Conservation (phyloP, 1,140 invertebrate genomes). For the Dryas iulia region DNA sequence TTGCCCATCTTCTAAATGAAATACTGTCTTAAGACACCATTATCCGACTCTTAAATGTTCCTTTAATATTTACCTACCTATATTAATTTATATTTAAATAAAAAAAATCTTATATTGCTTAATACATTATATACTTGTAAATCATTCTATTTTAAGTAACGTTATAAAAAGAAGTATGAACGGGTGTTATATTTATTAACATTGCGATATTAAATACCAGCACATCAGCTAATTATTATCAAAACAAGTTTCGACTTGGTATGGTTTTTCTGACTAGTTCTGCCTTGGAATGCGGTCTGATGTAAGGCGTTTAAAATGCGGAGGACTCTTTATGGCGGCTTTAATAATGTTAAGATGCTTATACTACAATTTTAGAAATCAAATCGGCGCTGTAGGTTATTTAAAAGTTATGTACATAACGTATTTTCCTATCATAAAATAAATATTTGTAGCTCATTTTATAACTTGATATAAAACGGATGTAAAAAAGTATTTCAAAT, state of each 20-base stretch:
- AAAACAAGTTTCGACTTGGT: slow-evolving; percentile 36
- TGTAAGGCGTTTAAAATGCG: slow-evolving; percentile 33
- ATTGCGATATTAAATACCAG: slow-evolving; percentile 21
- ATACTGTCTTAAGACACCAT: too few relatives aligned
- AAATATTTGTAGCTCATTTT: neutral
- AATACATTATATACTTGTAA: too few relatives aligned
- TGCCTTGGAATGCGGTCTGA: slow-evolving; percentile 33
- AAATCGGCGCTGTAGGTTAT: neutral
- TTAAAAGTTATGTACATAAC: neutral
- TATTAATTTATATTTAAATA: too few relatives aligned
- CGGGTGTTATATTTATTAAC: slow-evolving; percentile 7
- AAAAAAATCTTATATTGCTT: too few relatives aligned
- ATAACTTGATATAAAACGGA: neutral
- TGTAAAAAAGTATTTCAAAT: neutral
- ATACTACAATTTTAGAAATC: neutral
- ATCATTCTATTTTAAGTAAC: too few relatives aligned
- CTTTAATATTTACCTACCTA: too few relatives aligned
- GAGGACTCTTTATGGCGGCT: slow-evolving; percentile 25
- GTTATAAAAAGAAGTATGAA: neutral
- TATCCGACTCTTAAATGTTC: too few relatives aligned
- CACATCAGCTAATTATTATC: slow-evolving; percentile 31
- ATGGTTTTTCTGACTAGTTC: slow-evolving; percentile 38
- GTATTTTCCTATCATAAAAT: neutral
- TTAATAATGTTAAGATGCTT: neutral
- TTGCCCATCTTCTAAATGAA: too few relatives aligned